phyloP scores from a whole-genome alignment of 2,113 vertebrate genomes.

The Neolamprologus fasciatus region DNA sequence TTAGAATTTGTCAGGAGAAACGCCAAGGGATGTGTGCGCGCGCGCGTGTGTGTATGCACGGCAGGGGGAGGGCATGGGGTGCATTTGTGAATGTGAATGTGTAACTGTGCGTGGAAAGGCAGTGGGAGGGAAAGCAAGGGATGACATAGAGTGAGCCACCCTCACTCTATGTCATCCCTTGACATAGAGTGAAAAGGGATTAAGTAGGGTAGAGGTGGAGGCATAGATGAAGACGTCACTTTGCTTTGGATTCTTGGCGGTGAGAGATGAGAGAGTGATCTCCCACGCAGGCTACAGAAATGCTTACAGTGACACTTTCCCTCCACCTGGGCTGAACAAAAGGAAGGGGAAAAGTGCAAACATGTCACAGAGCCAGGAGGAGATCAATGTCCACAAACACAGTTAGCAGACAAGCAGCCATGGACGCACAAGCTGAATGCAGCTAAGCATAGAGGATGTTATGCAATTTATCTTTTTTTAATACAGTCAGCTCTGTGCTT shows the following conservation, averaged over 20 bases:
- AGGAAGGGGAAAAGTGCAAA: background rate
- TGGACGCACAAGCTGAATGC: background rate
- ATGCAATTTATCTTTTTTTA: background rate
- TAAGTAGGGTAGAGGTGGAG: slow-evolving; percentile 21
- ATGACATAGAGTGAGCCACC: slow-evolving; percentile 19
- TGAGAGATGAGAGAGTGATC: slow-evolving; percentile 59
- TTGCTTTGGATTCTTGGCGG: slow-evolving; percentile 29
- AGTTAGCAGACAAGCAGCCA: slow-evolving; percentile 5
- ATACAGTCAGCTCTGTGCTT: background rate
- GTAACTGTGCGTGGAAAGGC: background rate
- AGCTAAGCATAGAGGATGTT: background rate
- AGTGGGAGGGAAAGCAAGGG: slow-evolving; percentile 18
- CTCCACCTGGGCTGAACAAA: background rate
- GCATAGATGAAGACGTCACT: slow-evolving; percentile 49
- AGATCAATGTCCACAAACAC: slow-evolving; percentile 44
- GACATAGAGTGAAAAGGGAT: background rate
- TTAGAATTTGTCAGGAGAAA: slow-evolving; percentile 44
- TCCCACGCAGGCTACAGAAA: slow-evolving; percentile 44
- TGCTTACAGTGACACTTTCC: slow-evolving; percentile 59
- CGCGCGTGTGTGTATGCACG: fast-evolving
- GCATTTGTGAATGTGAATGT: background rate
- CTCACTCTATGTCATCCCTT: too few species aligned
- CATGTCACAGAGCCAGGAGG: slow-evolving; percentile 10
- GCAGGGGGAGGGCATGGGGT: background rate
- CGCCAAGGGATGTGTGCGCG: background rate